Percentiles rank a stretch among this genome's conserved stretches.
phyloP scores from a whole-genome alignment of 2,113 vertebrate genomes.

The Lipotes vexillifer region DNA sequence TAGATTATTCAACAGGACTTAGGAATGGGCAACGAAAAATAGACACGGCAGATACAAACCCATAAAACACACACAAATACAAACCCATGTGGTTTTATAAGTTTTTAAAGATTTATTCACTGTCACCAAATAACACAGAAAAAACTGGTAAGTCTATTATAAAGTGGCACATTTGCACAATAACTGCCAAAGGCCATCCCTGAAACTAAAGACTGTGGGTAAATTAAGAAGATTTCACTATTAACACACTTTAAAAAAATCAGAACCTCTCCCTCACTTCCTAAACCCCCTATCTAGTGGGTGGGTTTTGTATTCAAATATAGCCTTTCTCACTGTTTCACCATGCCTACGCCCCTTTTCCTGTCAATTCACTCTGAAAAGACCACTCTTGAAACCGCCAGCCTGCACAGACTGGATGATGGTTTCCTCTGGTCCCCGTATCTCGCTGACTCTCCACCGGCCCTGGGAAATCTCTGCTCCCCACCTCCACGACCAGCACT shows the following conservation, averaged over 20 bases:
- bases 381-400: background rate
- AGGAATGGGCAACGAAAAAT: background rate
- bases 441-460: background rate
- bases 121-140: background rate
- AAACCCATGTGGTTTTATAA: background rate
- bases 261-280: background rate
- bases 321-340: background rate
- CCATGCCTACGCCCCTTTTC: background rate
- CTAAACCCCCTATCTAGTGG: background rate
- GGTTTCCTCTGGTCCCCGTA: fast-evolving
- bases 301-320: background rate
- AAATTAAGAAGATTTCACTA: background rate
- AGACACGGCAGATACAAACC: background rate
- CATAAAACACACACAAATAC: background rate
- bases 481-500: background rate
- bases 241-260: background rate
- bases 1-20: background rate
- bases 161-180: background rate
- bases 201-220: background rate
- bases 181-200: background rate
- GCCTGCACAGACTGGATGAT: background rate
- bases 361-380: slow-evolving; percentile 10
- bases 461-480: background rate
- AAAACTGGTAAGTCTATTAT: background rate
- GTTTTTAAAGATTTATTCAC: background rate